phyloP scores from a whole-genome alignment of 2,888 invertebrate species.

The Lasioglossum vierecki region DNA sequence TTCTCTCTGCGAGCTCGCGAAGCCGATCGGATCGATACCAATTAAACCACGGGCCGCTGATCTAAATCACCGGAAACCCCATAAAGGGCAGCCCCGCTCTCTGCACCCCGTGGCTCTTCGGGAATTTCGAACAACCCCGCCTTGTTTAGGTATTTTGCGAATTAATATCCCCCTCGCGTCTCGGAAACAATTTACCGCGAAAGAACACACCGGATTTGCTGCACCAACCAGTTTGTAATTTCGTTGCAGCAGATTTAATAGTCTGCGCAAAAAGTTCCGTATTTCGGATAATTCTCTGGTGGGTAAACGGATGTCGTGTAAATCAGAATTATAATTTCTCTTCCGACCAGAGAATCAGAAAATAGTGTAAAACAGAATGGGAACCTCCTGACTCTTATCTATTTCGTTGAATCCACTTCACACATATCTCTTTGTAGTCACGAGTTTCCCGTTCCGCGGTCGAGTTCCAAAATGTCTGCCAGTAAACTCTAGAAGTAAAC shows the following conservation, averaged over 20 bases:
- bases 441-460: neutral
- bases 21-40: conserved; percentile 37
- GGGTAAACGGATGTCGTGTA: neutral
- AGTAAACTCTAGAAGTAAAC: neutral
- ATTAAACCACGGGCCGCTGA: conserved; percentile 36
- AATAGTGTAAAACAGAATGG: neutral
- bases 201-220: neutral
- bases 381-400: neutral
- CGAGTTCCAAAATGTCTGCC: no score
- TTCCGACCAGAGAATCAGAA: neutral
- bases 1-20: neutral
- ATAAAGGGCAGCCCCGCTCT: neutral
- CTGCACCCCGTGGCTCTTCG: neutral
- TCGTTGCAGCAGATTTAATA: neutral
- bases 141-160: neutral
- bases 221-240: neutral
- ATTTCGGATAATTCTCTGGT: neutral
- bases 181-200: neutral
- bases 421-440: neutral
- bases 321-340: neutral
- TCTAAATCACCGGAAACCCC: conserved; percentile 28
- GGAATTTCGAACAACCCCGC: neutral
- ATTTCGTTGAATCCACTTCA: neutral
- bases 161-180: neutral
- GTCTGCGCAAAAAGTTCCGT: neutral